Conservation (phyloP, 2,113 vertebrate species). For the Eonycteris spelaea region DNA sequence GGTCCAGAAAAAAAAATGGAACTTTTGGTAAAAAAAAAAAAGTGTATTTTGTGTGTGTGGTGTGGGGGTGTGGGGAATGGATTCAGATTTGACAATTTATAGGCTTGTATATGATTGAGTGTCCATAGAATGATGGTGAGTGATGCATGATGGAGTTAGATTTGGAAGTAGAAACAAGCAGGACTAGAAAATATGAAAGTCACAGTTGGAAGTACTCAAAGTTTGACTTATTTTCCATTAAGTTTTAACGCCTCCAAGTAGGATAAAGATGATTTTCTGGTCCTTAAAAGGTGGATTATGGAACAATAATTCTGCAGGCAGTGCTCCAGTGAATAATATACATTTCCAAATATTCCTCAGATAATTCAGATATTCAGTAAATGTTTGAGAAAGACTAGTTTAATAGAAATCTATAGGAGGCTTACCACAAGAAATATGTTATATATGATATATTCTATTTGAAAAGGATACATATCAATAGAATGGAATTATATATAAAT, state of each 20-base stretch:
- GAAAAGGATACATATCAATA: not conserved
- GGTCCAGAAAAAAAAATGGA: not conserved
- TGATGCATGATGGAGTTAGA: not conserved
- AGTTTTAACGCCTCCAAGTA: not conserved
- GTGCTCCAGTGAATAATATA: not conserved
- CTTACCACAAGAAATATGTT: not conserved
- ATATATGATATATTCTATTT: not conserved
- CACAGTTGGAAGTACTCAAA: not conserved
- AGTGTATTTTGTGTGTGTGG: not conserved
- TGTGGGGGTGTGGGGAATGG: too few species aligned
- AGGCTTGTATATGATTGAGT: not conserved
- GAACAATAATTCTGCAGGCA: not conserved
- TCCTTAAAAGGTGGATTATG: not conserved
- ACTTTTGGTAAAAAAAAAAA: not conserved
- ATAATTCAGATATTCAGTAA: not conserved
- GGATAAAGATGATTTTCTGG: not conserved
- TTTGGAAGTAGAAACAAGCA: not conserved
- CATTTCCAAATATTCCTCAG: not conserved
- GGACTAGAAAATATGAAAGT: not conserved
- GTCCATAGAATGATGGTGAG: not conserved
- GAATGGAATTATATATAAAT: not conserved
- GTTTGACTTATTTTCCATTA: not conserved
- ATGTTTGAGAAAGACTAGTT: not conserved
- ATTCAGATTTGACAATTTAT: not conserved
- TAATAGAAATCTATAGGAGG: not conserved